Conservation (phyloP, 1,140 invertebrate species). For the Dendrolimus kikuchii region DNA sequence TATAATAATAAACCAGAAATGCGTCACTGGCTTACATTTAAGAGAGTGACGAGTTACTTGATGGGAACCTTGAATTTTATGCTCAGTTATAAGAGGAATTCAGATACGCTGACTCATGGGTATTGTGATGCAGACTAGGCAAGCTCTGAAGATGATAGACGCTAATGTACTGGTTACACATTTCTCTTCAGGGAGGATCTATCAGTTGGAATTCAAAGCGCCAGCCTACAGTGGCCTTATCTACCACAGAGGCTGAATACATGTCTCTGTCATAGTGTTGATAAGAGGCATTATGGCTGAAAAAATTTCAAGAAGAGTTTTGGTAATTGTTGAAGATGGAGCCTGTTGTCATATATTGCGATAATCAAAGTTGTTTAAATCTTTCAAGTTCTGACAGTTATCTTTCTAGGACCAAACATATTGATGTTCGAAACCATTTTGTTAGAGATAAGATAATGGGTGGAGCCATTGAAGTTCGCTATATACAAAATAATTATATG, state of each 20-base stretch:
- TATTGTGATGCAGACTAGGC: conserved; percentile 59
- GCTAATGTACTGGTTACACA: conserved; percentile 26
- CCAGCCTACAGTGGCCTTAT: conserved; percentile 27
- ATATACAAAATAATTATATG: no score
- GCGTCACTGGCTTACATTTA: conserved; percentile 16
- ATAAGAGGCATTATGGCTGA: conserved; percentile 24
- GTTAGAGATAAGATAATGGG: no score
- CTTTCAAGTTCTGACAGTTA: no score
- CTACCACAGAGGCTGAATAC: conserved; percentile 28
- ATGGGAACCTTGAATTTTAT: conserved; percentile 24
- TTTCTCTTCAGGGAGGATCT: conserved; percentile 22
- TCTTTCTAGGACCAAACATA: no score
- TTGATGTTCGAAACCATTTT: no score
- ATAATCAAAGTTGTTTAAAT: no score
- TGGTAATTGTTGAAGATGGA: no score
- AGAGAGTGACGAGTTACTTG: conserved; percentile 25
- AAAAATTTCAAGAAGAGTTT: conserved; percentile 17
- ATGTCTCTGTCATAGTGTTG: conserved; percentile 26
- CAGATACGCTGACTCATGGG: conserved; percentile 16
- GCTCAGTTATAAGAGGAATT: conserved; percentile 32
- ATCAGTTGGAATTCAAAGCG: conserved; percentile 27
- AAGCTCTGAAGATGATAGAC: conserved; percentile 17
- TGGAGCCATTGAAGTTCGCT: no score
- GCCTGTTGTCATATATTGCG: no score
- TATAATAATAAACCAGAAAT: conserved; percentile 6